Evolutionary conservation across 1,140 invertebrate genomes (phyloP).

Genomic region (Megathymus violae): DNA sequence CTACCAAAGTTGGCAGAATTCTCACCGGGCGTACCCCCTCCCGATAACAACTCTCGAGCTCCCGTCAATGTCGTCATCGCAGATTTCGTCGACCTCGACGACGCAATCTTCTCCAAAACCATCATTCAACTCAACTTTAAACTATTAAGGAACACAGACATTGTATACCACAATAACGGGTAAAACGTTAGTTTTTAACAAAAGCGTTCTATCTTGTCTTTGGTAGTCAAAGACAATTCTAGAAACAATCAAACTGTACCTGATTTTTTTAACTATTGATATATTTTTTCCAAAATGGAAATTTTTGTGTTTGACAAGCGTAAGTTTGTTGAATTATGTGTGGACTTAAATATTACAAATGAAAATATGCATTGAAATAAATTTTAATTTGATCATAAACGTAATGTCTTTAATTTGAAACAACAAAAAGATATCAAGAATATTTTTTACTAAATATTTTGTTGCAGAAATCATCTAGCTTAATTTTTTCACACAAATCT

Average conservation of each 20-base stretch:
- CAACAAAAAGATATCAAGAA: slow-evolving; percentile 11
- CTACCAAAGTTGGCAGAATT: slow-evolving; percentile 83
- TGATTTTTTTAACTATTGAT: slow-evolving; percentile 47
- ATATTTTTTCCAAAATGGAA: neutral
- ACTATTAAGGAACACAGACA: slow-evolving; percentile 62
- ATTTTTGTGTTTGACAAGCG: neutral
- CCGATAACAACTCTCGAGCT: slow-evolving; percentile 39
- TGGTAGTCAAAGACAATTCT: slow-evolving; percentile 29
- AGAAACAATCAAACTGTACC: slow-evolving; percentile 47
- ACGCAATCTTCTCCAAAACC: slow-evolving; percentile 82
- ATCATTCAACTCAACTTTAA: slow-evolving; percentile 85
- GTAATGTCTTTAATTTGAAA: slow-evolving; percentile 25
- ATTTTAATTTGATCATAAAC: slow-evolving; percentile 29
- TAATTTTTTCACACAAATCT: slow-evolving; percentile 72
- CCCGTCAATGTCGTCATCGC: slow-evolving; percentile 86
- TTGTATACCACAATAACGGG: slow-evolving; percentile 55
- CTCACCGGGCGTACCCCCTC: slow-evolving; percentile 74
- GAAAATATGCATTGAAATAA: slow-evolving; percentile 48
- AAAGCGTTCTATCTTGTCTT: slow-evolving; percentile 12
- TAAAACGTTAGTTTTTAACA: slow-evolving; percentile 39
- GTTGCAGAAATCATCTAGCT: slow-evolving; percentile 74
- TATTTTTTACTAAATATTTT: slow-evolving; percentile 60
- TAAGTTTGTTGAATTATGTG: slow-evolving; percentile 1
- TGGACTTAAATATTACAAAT: neutral
- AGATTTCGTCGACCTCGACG: slow-evolving; percentile 85